These are phyloP conservation scores for Xenops minutus DNA, from an alignment of 2,797 vertebrate species.

Conservation along the genomic window DNA sequence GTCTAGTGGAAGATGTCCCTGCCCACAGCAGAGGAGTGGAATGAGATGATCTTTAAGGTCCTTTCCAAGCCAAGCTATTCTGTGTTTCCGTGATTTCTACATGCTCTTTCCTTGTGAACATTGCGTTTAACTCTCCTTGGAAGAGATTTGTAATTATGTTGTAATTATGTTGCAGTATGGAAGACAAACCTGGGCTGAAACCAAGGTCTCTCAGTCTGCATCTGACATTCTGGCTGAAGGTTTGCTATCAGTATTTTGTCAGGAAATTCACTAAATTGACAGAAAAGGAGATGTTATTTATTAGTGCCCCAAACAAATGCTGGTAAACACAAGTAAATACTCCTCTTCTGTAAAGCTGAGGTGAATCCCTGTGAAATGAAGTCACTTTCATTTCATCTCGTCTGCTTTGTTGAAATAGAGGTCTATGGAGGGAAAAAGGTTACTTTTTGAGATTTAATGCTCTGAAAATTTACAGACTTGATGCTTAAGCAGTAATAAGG, in stretches of 20 bases:
- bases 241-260: not conserved
- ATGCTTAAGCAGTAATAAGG: slow-evolving; percentile 61
- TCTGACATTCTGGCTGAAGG: not conserved
- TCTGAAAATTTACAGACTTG: slow-evolving; percentile 40
- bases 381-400: not conserved
- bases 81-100: not conserved
- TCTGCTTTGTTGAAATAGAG: slow-evolving; percentile 17
- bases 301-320: not conserved
- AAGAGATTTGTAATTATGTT: not conserved
- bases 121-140: not conserved
- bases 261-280: not conserved
- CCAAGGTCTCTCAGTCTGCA: not conserved
- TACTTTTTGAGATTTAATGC: slow-evolving; percentile 54
- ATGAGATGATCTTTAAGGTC: not conserved
- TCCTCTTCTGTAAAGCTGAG: not conserved
- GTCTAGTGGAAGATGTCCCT: not conserved
- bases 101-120: not conserved
- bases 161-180: not conserved
- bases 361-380: not conserved
- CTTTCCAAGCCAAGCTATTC: not conserved
- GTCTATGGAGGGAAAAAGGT: slow-evolving; percentile 32
- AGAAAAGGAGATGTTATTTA: not conserved
- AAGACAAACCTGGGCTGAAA: not conserved
- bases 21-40: not conserved
- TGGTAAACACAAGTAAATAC: not conserved